A percentile compares a stretch with the other conserved stretches of the same genome.
phyloP scores from a whole-genome alignment of 2,888 invertebrate genomes.

The Drosophila neutralis region DNA sequence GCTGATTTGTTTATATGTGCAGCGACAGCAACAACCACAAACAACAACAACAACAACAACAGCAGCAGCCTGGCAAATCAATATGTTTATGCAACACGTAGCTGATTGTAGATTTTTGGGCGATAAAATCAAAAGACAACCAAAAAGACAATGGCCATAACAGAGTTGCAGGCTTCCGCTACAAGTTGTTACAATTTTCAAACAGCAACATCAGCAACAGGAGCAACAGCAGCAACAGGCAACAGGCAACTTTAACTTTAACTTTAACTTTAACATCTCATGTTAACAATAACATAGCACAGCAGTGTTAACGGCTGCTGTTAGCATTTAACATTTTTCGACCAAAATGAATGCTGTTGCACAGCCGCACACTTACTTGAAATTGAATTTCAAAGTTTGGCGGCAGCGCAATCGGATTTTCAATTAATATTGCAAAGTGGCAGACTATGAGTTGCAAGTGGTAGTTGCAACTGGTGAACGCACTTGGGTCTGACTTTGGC shows the following conservation, averaged over 20 bases:
- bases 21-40: conserved; percentile 53
- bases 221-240: neutral
- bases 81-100: conserved; percentile 75
- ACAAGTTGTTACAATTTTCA: conserved; percentile 61
- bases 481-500: conserved; percentile 49
- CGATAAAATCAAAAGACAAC: conserved; percentile 68
- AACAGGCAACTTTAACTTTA: neutral
- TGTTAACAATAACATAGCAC: conserved; percentile 16
- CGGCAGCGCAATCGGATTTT: conserved; percentile 51
- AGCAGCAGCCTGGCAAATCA: conserved; percentile 59
- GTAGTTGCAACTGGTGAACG: conserved; percentile 46
- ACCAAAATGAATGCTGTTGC: conserved; percentile 43
- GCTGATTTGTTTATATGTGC: conserved; percentile 76
- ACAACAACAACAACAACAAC: conserved; percentile 34
- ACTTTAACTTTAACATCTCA: neutral
- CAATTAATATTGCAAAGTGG: conserved; percentile 59
- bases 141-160: conserved; percentile 60
- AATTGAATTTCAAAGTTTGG: conserved; percentile 24
- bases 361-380: neutral
- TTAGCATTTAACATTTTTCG: conserved; percentile 55
- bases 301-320: neutral
- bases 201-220: neutral
- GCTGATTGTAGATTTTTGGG: conserved; percentile 63
- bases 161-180: conserved; percentile 61
- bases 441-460: conserved; percentile 22